A percentile compares a stretch with the other conserved stretches of the same genome.
These are phyloP conservation scores for Cliona cf. orientalis DNA, from an alignment of 37 sponge, comb jelly and placozoan species.

Conservation along the genomic window DNA sequence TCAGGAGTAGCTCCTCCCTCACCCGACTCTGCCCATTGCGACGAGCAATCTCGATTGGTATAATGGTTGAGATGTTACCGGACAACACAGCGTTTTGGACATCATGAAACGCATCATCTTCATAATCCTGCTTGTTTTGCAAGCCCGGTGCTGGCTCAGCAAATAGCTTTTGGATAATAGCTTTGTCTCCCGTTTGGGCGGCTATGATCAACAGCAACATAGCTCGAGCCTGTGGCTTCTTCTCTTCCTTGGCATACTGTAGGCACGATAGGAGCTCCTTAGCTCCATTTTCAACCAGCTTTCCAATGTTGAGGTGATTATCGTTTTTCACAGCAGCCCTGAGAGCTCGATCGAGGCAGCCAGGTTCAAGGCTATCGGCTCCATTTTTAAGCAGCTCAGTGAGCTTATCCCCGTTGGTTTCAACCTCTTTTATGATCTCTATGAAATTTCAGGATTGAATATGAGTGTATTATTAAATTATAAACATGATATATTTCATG, in stretches of 20 bases:
- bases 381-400: constrained; percentile 46
- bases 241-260: constrained; percentile 17
- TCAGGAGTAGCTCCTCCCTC: constrained; percentile 76
- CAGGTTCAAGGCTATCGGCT: constrained; percentile 42
- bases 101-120: constrained; percentile 45
- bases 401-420: constrained; percentile 59
- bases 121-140: background rate
- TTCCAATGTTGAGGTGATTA: constrained; percentile 65
- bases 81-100: constrained; percentile 54
- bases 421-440: constrained; percentile 78
- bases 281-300: constrained; percentile 69
- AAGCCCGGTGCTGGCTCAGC: constrained; percentile 27
- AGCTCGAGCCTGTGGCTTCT: constrained; percentile 50
- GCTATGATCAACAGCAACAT: constrained; percentile 72
- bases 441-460: background rate
- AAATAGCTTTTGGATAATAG: constrained; percentile 68
- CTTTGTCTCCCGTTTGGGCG: constrained; percentile 39
- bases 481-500: no score
- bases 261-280: constrained; percentile 55
- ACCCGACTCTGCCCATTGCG: constrained; percentile 28
- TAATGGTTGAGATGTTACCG: constrained; percentile 69
- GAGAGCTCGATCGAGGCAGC: constrained; percentile 70
- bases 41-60: constrained; percentile 83
- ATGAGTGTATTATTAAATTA: background rate
- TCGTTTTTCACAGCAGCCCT: constrained; percentile 56